phyloP scores from a whole-genome alignment of 1,140 invertebrate genomes.

The Drosophila equinoxialis region DNA sequence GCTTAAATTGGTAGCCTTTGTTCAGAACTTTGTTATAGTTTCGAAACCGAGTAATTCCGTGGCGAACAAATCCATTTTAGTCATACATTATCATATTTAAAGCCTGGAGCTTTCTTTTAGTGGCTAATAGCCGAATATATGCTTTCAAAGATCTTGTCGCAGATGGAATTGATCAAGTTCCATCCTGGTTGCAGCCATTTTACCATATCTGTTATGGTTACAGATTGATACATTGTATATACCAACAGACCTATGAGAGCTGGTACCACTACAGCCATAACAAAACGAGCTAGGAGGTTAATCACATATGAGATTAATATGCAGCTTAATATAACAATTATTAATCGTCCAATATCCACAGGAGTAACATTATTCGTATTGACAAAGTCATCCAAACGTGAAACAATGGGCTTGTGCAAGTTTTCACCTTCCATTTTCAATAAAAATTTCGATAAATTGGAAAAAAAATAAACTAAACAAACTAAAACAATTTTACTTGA shows the following conservation, averaged over 20 bases:
- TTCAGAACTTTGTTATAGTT: too few relatives aligned
- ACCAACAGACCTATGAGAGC: conserved; percentile 14
- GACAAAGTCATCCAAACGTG: conserved; percentile 23
- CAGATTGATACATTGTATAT: conserved; percentile 19
- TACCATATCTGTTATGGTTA: not conserved
- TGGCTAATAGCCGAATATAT: not conserved
- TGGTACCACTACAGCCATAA: conserved; percentile 29
- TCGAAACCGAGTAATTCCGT: too few relatives aligned
- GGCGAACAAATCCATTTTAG: too few relatives aligned
- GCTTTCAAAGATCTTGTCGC: not conserved
- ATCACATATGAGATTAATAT: conserved; percentile 25
- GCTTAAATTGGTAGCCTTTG: too few relatives aligned
- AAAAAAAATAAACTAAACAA: too few relatives aligned
- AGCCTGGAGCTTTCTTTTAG: too few relatives aligned
- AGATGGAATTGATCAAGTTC: not conserved
- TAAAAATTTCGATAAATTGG: not conserved
- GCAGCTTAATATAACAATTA: conserved; percentile 15
- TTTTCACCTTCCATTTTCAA: conserved; percentile 8
- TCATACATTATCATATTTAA: too few relatives aligned
- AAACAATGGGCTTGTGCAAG: not conserved
- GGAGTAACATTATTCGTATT: not conserved
- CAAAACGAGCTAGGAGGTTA: conserved; percentile 22
- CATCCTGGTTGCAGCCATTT: conserved; percentile 17
- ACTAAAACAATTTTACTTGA: not conserved
- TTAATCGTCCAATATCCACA: conserved; percentile 24